phyloP scores from a whole-genome alignment of 1,140 invertebrate genomes.

The Dryas iulia region DNA sequence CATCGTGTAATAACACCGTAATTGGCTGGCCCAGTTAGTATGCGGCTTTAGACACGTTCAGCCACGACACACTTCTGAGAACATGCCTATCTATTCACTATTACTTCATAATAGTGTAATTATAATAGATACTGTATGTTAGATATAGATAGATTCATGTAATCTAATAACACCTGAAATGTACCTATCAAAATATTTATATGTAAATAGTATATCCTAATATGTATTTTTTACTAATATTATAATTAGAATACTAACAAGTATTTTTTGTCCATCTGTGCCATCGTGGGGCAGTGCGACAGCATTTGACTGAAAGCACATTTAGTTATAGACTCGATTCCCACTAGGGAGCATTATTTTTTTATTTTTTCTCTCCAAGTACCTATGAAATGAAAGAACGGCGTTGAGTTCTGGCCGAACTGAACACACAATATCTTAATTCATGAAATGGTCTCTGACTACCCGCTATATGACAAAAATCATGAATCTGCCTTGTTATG shows the following conservation, averaged over 20 bases:
- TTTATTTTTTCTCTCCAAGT: too few species aligned
- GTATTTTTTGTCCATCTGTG: too few species aligned
- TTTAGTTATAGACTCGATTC: too few species aligned
- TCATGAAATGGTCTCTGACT: too few species aligned
- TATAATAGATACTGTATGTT: conserved; percentile 22
- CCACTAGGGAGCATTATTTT: too few species aligned
- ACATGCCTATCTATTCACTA: conserved; percentile 46
- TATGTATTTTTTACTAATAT: not conserved
- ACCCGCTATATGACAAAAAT: too few species aligned
- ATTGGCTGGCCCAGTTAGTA: conserved; percentile 54
- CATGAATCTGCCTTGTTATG: too few species aligned
- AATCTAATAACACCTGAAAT: conserved; percentile 6
- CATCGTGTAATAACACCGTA: conserved; percentile 32
- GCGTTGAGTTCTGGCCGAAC: too few species aligned
- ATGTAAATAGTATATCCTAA: not conserved
- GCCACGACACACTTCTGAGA: conserved; percentile 41
- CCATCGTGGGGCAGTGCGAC: too few species aligned
- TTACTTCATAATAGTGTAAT: conserved; percentile 22
- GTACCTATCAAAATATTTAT: not conserved
- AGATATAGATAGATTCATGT: conserved; percentile 17
- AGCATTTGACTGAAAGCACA: too few species aligned
- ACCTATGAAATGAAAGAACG: too few species aligned
- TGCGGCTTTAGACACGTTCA: conserved; percentile 44
- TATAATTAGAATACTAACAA: not conserved
- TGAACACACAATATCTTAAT: too few species aligned